phyloP scores from a whole-genome alignment of 2,113 vertebrate genomes.

The Pelecanus crispus region DNA sequence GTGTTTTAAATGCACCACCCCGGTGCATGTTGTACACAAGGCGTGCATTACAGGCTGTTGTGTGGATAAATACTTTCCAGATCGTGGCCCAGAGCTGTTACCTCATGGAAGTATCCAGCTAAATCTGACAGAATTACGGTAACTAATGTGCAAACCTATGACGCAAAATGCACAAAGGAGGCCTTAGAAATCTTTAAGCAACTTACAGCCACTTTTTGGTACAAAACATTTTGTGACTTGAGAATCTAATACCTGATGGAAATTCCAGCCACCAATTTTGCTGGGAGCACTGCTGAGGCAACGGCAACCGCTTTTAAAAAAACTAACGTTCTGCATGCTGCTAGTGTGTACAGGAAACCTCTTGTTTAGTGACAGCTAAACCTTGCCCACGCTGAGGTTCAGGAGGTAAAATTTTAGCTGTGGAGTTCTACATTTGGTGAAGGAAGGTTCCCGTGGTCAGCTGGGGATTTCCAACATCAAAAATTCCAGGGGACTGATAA shows the following conservation, averaged over 20 bases:
- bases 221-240: background rate
- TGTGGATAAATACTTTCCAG: background rate
- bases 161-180: background rate
- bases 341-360: background rate
- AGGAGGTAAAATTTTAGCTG: background rate
- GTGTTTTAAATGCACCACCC: background rate
- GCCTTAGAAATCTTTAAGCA: background rate
- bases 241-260: background rate
- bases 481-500: background rate
- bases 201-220: background rate
- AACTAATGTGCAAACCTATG: background rate
- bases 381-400: background rate
- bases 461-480: background rate
- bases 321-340: background rate
- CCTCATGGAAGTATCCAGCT: background rate
- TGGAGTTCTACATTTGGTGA: background rate
- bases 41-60: background rate
- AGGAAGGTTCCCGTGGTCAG: background rate
- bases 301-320: background rate
- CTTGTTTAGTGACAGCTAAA: background rate
- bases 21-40: accelerated
- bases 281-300: background rate
- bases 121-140: background rate
- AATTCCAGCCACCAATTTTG: background rate
- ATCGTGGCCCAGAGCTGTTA: background rate